These are phyloP conservation scores for Lepidostoma basale DNA, from an alignment of 1,140 invertebrate species.

Conservation along the genomic window DNA sequence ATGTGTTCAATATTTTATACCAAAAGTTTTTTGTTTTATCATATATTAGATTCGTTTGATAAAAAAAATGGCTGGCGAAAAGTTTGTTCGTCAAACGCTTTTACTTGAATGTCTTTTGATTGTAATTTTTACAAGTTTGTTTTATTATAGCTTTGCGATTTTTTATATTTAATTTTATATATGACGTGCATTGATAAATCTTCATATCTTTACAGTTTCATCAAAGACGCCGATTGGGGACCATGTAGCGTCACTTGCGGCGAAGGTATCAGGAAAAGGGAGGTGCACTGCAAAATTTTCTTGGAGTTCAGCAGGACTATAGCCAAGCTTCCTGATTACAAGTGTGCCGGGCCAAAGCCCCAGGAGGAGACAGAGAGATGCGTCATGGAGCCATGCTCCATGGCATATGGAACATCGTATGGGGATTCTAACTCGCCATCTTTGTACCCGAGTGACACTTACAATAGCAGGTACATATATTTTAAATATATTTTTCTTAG, in stretches of 20 bases:
- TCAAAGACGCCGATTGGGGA: conserved; percentile 77
- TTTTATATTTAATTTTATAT: neutral
- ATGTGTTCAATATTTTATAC: too few species aligned
- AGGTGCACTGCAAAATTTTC: conserved; percentile 92
- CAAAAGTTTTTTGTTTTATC: too few species aligned
- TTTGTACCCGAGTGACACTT: conserved; percentile 38
- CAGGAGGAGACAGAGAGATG: conserved; percentile 79
- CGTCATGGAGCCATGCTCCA: conserved; percentile 75
- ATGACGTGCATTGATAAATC: neutral
- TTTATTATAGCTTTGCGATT: neutral
- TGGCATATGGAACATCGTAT: conserved; percentile 64
- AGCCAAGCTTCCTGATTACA: conserved; percentile 83
- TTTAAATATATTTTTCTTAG: conserved; percentile 12
- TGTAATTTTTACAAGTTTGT: too few species aligned
- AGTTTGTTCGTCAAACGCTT: too few species aligned
- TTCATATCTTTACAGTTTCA: conserved; percentile 54
- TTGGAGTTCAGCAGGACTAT: conserved; percentile 87
- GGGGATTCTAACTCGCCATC: conserved; percentile 66
- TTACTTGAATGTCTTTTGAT: too few species aligned
- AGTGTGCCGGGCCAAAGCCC: conserved; percentile 86
- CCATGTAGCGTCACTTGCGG: conserved; percentile 89
- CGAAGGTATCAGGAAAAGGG: conserved; percentile 79
- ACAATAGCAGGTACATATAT: conserved; percentile 24
- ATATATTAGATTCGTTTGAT: too few species aligned
- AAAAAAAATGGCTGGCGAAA: too few species aligned